Conservation (phyloP, 1,140 invertebrate genomes). For the Drosophila orosa region DNA sequence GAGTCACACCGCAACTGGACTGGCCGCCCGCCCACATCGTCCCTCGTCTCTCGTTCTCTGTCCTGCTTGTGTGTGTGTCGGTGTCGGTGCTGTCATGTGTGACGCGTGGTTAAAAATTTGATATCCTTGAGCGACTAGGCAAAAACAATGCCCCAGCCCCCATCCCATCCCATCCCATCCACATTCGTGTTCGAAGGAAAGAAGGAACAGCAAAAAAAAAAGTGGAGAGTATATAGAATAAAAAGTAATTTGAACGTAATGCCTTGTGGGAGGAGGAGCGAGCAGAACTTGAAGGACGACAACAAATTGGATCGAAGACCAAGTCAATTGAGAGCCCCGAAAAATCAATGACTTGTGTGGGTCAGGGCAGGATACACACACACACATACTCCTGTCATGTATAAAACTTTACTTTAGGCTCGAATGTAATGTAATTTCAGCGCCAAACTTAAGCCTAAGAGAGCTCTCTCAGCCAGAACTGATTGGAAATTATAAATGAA, state of each 20-base stretch:
- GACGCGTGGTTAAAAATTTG: constrained; percentile 80
- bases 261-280: constrained; percentile 1
- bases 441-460: constrained; percentile 9
- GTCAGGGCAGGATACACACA: constrained; percentile 21
- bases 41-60: background rate
- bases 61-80: constrained; percentile 12
- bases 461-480: constrained; percentile 35
- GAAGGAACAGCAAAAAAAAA: background rate
- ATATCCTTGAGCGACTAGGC: constrained; percentile 71
- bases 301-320: constrained; percentile 33
- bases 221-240: constrained; percentile 18
- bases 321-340: constrained; percentile 41
- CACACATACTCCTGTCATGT: background rate
- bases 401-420: constrained; percentile 19
- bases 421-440: constrained; percentile 31
- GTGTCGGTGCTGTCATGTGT: constrained; percentile 60
- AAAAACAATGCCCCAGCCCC: constrained; percentile 28
- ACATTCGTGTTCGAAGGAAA: background rate
- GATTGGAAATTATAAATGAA: constrained; percentile 41
- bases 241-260: constrained; percentile 41
- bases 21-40: background rate
- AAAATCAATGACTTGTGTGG: constrained; percentile 50
- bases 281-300: constrained; percentile 25
- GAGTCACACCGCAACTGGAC: constrained; percentile 31
- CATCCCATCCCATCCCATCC: background rate